A percentile compares a stretch with the other conserved stretches of the same genome.
These are phyloP conservation scores for Leucophora obtusa DNA, from an alignment of 2,888 invertebrate genomes.

Conservation along the genomic window DNA sequence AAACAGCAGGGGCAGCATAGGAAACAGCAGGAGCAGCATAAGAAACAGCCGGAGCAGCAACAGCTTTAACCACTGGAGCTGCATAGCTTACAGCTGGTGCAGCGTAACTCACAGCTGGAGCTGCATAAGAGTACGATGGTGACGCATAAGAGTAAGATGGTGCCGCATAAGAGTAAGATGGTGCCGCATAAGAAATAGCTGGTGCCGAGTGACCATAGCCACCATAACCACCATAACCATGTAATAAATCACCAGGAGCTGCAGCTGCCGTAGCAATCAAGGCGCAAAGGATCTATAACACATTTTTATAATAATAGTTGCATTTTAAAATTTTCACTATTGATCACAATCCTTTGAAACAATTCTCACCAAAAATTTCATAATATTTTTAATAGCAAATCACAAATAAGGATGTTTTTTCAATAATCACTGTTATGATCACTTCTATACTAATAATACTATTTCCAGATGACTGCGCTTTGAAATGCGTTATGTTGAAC, in stretches of 20 bases:
- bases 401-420: background rate
- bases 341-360: background rate
- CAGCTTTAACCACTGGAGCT: slow-evolving; percentile 68
- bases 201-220: slow-evolving; percentile 66
- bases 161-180: slow-evolving; percentile 66
- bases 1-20: slow-evolving; percentile 66
- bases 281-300: slow-evolving; percentile 71
- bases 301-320: slow-evolving; percentile 12
- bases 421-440: background rate
- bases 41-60: slow-evolving; percentile 35
- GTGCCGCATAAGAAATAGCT: slow-evolving; percentile 61
- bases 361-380: slow-evolving; percentile 58
- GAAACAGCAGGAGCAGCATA: slow-evolving; percentile 67
- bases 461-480: slow-evolving; percentile 48
- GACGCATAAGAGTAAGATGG: slow-evolving; percentile 67
- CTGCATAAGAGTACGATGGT: slow-evolving; percentile 65
- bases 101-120: slow-evolving; percentile 72
- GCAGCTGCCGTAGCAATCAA: slow-evolving; percentile 68
- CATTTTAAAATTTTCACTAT: background rate
- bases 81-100: slow-evolving; percentile 69
- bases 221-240: slow-evolving; percentile 64
- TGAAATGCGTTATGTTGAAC: slow-evolving; percentile 52
- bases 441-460: slow-evolving; percentile 24
- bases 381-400: slow-evolving; percentile 9
- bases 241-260: slow-evolving; percentile 72